These are phyloP conservation scores for Anastrepha obliqua DNA, from an alignment of 1,140 invertebrate genomes.

Conservation along the genomic window DNA sequence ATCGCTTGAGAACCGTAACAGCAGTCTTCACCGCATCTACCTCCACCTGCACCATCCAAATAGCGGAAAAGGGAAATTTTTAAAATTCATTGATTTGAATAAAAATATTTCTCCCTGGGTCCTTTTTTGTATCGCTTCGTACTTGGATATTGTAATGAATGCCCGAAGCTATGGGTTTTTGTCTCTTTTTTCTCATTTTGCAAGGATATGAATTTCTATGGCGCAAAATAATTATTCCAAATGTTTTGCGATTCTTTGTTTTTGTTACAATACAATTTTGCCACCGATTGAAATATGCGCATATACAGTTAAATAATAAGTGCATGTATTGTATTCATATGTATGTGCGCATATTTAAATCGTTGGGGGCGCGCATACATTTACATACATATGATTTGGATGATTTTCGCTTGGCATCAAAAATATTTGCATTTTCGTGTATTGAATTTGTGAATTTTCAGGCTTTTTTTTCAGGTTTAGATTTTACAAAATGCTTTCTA, in stretches of 20 bases:
- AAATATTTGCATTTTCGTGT: slow-evolving; percentile 14
- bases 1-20: neutral
- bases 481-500: neutral
- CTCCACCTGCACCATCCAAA: neutral
- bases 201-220: slow-evolving; percentile 43
- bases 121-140: neutral
- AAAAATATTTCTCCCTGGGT: neutral
- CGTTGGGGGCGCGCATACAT: neutral
- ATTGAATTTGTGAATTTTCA: neutral
- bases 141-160: slow-evolving; percentile 46
- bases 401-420: neutral
- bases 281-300: slow-evolving; percentile 45
- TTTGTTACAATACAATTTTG: neutral
- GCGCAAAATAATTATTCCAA: slow-evolving; percentile 39
- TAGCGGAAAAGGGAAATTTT: slow-evolving; percentile 24
- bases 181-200: neutral
- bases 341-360: neutral
- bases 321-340: neutral
- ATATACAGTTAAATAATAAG: neutral
- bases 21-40: neutral
- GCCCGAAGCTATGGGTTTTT: neutral
- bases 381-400: neutral
- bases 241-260: slow-evolving; percentile 4
- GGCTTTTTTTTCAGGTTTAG: neutral
- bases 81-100: slow-evolving; percentile 37